Conservation (phyloP, 2,113 vertebrate genomes). For the Condylura cristata region DNA sequence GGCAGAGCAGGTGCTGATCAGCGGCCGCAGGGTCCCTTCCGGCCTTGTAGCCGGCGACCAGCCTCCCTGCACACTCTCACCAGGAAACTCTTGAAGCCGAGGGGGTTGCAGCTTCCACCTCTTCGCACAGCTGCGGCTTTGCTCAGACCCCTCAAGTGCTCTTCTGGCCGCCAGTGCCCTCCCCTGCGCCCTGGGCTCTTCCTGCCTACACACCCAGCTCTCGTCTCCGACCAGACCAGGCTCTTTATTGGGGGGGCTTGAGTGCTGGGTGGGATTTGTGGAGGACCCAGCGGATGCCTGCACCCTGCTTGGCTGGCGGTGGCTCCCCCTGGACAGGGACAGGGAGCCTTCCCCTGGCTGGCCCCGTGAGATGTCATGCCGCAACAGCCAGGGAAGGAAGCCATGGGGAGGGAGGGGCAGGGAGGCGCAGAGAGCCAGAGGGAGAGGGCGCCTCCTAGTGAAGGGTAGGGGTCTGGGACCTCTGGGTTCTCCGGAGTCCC, state of each 20-base stretch:
- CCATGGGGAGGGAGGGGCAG: not conserved
- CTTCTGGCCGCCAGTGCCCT: not conserved
- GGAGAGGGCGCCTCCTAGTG: accelerated
- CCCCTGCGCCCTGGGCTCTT: not conserved
- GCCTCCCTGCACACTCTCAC: not conserved
- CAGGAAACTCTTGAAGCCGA: not conserved
- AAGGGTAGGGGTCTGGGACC: not conserved
- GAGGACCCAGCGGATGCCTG: not conserved
- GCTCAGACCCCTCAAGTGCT: not conserved
- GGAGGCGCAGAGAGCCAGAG: too few relatives aligned
- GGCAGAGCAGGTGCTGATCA: not conserved
- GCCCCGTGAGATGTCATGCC: not conserved
- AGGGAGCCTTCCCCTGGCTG: not conserved
- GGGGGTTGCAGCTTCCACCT: not conserved
- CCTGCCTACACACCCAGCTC: not conserved
- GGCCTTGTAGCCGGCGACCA: not conserved
- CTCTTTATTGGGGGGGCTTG: not conserved
- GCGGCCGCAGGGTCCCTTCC: not conserved
- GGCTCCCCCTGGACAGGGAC: too few relatives aligned
- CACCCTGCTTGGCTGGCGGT: not conserved
- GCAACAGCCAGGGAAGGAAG: not conserved
- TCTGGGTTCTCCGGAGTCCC: not conserved
- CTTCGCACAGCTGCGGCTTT: not conserved
- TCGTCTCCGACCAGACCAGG: not conserved
- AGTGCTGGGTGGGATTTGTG: not conserved